Evolutionary conservation across 2,113 vertebrate species (phyloP), one percentile per base, ranked within the genome.

Genomic region (Egretta garzetta): DNA sequence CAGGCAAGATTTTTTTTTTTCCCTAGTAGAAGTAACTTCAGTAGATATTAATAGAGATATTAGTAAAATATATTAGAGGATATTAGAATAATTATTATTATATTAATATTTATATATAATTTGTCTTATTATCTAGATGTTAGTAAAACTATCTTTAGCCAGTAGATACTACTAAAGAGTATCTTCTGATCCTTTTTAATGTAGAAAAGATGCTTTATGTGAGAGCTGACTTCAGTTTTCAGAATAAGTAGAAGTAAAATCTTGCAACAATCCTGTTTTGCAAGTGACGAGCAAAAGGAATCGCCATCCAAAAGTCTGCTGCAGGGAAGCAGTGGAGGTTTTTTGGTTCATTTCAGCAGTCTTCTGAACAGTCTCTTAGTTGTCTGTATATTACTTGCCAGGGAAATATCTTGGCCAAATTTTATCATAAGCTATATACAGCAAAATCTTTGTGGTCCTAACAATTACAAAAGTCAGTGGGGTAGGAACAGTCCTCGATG

Each of bases 381-480:
- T 83, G 70, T 53, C 63, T 72, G 9, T 32, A 1, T 47, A 15
- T 53, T 55, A 37, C 27, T 67, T 81, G n/a, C 47, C 68, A 72
- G 86, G 39, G 39, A 27, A 63, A 17, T 79, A 79, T 88, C 52
- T 89, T 79, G 70, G 66, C 60, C 35, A 47, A 9, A 26, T 70
- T 81, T 62, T 82, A 28, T 81, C 60, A 6, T 47, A 27, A 87
- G 14, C 21, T 84, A 9, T 24, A 20, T 30, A 18, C 8, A 67
- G 45, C 56, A 86, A 75, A 52, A 26, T 28, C 30, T 56, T 35
- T 70, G 49, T 75, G 70, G 33, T 87, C 27, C 22, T 43, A 4
- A 32, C 30, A 21, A 1, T 62, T 50, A 1, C 9, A 67, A 1
- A 55, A 26, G 32, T 12, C 7, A 0, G 10, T 30, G 43, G 16